Base-by-base conservation (phyloP, 2,888 invertebrate species). In the Julus scanicus region DNA sequence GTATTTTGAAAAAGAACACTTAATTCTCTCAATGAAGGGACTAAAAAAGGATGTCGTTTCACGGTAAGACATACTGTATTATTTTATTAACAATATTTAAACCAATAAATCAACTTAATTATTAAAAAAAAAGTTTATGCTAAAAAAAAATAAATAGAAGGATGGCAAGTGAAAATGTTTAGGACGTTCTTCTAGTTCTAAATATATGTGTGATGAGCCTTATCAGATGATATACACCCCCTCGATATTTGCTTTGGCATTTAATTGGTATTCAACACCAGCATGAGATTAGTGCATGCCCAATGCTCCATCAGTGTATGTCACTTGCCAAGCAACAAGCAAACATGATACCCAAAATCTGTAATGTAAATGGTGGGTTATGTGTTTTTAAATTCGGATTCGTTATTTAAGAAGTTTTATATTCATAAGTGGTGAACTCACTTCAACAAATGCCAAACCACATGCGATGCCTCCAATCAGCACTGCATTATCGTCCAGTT, bases 391-490 rank as follows among this genome's bases (percentile, higher is more conserved):
- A 15, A 71, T 20, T 9, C 29, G 20, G 9, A 9, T 29, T 29
- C 29, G 29, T 29, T 5, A 44, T 44, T 44, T 44, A 0, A 44
- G 44, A 5, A 44, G 44, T 53, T 53, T 53, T 71, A 29, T 29
- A 20, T 20, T 71, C 71, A 71, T 57, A 57, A 57, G n/a, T 5
- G 6, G 20, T 71, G 40, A 37, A 40, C 84, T 84, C 20, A 84
- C 84, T 48, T 84, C 84, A 84, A 84, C 84, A 20, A 84, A 84
- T 44, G 44, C 40, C 15, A 84, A 48, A 11, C 84, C 84, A 15
- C 40, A 44, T 9, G 84, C 84, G 13, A 84, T 84, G 15, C 84
- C 84, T n/a, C 84, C 84, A 40, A 84, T 84, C n/a, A 84, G 48
- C n/a, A 84, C 84, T 6, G 84, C 84, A 48, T 84, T 84, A 9